Evolutionary conservation across 2,888 invertebrate species (phyloP), one percentile per base, ranked within the genome.

Genomic region (Pollenia angustigena): DNA sequence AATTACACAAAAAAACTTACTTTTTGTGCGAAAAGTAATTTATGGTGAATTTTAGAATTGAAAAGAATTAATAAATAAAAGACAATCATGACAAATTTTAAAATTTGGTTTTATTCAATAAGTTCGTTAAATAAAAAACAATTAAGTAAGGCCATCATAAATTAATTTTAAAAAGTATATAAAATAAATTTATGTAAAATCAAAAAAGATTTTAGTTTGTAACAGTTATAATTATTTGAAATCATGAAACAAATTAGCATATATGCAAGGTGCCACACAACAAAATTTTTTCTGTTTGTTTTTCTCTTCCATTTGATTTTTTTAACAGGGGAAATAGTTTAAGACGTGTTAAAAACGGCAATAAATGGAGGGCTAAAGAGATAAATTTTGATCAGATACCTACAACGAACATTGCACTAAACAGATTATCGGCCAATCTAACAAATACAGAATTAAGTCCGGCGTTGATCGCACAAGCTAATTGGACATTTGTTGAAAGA

Each of bases 401-500:
- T 60, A 64, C 94, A 64, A 89, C 90, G 64, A 90, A 89, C 14
- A 89, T 90, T 85, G 88, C 91, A 56, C 82, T 91, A 56, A 93
- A 93, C 90, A 90, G 93, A 4, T 90, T 92, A 50, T 93, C 93
- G 18, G 92, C 93, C 2, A 93, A 93, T 90, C 87, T 93, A 62
- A 91, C 93, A 64, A 92, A 92, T 16, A 90, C 92, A 12, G 93
- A 93, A 85, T 90, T 93, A 64, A 97, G 97, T 88, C 97, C 98
- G 0, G 97, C 98, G 0, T 95, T 97, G 54, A 97, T 99, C 90
- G 98, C 98, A 14, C 98, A 99, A 93, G 98, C 98, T 50, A 99
- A 99, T 94, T 98, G 98, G 96, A 97, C 98, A 40, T 99, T 99
- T 94, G 99, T 99, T 68, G 99, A 99, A 92, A 98, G 98, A 92